Evolutionary conservation across 2,113 vertebrate species (phyloP), one percentile per base, ranked within the genome.

Genomic region (Microcebus murinus): DNA sequence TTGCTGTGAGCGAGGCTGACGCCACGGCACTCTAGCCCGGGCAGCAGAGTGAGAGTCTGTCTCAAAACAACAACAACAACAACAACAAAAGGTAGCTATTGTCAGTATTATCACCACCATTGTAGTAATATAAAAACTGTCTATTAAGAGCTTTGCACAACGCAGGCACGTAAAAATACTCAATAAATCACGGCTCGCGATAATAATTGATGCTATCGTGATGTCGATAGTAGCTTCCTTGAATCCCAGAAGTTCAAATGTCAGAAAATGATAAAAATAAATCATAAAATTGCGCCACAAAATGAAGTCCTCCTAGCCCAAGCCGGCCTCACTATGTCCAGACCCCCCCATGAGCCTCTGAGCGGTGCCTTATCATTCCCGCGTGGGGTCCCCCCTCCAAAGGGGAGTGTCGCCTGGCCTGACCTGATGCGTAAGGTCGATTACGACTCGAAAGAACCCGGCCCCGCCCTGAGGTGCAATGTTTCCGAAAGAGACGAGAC

Each of bases 401-500:
- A 36, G 29, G 48, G 21, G 10, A 92, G 31, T 11, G 23, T 23
- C 42, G 42, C 50, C 70, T 73, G 34, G 25, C n/a, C 8, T 57
- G 4, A 86, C 27, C 36, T 92, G 55, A 93, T 86, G 9, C 84
- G 63, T 68, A 79, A 87, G 88, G 77, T 82, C 91, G 94, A 7
- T 94, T 81, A 68, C n/a, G 82, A 95, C 77, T 76, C 77, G 86
- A 42, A 71, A 83, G 27, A 88, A 95, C 81, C 68, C 15, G 77
- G 82, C 84, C 52, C 39, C 71, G 27, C 3, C 31, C 76, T 68
- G 48, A 94, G 79, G 87, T 11, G 13, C n/a, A 52, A 11, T 84
- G 82, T 84, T 96, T 97, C 94, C 94, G 83, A 76, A 55, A 94
- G 39, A 96, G 74, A 85, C 70, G 74, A 65, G 83, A 97, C 45